Evolutionary conservation across 1,140 invertebrate species (phyloP).

Genomic region (Neuroterus valhalla): DNA sequence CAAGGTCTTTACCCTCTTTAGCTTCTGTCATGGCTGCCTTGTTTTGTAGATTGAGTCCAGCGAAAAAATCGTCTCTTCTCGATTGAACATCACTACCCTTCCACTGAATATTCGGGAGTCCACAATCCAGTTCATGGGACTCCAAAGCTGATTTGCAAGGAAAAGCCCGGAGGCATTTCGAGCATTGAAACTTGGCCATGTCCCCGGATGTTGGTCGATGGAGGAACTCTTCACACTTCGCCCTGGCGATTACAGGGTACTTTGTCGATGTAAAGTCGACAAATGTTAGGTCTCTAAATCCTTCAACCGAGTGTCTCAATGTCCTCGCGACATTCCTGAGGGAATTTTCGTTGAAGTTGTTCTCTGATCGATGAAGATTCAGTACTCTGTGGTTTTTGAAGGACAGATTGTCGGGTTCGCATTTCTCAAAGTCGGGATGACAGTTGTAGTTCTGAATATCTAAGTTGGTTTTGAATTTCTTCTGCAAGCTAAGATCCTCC

Average conservation of each 20-base stretch:
- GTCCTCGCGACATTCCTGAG: constrained; percentile 12
- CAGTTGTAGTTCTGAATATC: constrained; percentile 41
- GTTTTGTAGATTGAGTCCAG: constrained; percentile 85
- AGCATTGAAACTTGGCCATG: constrained; percentile 82
- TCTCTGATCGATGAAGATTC: constrained; percentile 80
- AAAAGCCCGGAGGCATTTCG: constrained; percentile 83
- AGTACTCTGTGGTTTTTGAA: constrained; percentile 83
- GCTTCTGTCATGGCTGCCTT: constrained; percentile 74
- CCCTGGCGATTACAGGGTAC: constrained; percentile 85
- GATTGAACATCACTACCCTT: constrained; percentile 73
- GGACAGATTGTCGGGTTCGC: constrained; percentile 75
- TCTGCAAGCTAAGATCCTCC: constrained; percentile 48
- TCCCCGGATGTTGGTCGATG: constrained; percentile 79
- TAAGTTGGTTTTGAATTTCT: constrained; percentile 34
- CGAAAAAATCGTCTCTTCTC: constrained; percentile 86
- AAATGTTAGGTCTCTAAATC: constrained; percentile 86
- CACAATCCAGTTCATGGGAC: constrained; percentile 80
- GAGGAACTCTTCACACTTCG: constrained; percentile 82
- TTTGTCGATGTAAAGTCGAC: constrained; percentile 87
- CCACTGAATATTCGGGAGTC: constrained; percentile 42
- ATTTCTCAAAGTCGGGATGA: constrained; percentile 82
- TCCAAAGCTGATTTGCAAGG: constrained; percentile 83
- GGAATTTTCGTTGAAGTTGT: constrained; percentile 74
- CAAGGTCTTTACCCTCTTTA: constrained; percentile 80
- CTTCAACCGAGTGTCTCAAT: constrained; percentile 51